These are phyloP conservation scores for Rhynchophorus ferrugineus DNA, from an alignment of 1,140 invertebrate genomes.

Conservation along the genomic window DNA sequence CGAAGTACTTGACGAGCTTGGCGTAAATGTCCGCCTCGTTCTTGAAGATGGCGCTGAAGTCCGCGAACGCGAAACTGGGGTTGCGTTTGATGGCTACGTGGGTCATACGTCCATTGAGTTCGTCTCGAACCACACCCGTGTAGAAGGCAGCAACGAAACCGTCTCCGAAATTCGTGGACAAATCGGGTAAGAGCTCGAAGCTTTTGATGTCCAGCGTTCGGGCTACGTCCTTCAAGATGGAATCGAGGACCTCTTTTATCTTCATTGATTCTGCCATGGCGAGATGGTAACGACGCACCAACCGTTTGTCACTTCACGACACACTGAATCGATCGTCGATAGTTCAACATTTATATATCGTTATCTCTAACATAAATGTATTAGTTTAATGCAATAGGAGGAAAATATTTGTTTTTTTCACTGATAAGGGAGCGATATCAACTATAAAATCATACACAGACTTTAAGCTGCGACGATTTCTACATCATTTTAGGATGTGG, in stretches of 20 bases:
- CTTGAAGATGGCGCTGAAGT: not conserved
- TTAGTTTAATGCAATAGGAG: no score
- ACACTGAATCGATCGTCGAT: no score
- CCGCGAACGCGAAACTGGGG: not conserved
- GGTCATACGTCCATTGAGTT: not conserved
- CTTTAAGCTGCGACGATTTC: no score
- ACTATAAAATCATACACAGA: no score
- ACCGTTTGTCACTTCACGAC: no score
- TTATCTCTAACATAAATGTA: no score
- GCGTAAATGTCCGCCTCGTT: not conserved
- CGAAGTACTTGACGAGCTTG: not conserved
- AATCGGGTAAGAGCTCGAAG: not conserved
- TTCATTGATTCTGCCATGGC: not conserved
- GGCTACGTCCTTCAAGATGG: not conserved
- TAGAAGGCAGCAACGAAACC: not conserved
- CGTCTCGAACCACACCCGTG: not conserved
- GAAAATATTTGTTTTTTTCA: no score
- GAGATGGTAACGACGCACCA: no score
- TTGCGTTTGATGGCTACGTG: not conserved
- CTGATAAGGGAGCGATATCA: no score
- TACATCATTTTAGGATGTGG: no score
- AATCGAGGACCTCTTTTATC: not conserved
- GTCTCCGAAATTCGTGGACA: not conserved
- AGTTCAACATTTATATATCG: no score
- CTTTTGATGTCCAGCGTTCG: not conserved